Evolutionary conservation across 2,888 invertebrate species (phyloP).

Genomic region (Tenthredo amoena): DNA sequence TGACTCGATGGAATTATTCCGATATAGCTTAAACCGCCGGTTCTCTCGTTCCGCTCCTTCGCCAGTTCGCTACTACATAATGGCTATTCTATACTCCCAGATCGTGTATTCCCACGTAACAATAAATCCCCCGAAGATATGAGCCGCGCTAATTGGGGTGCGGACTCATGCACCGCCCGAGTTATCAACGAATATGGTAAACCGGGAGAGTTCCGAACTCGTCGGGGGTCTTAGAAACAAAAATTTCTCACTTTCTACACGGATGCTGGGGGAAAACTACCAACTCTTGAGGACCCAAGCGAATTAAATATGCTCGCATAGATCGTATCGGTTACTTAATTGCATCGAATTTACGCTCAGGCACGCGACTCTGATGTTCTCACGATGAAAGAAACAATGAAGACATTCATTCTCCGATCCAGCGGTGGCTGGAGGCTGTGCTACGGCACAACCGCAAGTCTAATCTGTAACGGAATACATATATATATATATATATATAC

Average conservation of each 20-base stretch:
- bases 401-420: slow-evolving; percentile 71
- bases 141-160: slow-evolving; percentile 8
- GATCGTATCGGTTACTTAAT: slow-evolving; percentile 65
- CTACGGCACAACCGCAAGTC: background rate
- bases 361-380: slow-evolving; percentile 71
- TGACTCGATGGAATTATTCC: slow-evolving; percentile 74
- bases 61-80: background rate
- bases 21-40: slow-evolving; percentile 59
- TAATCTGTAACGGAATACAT: slow-evolving; percentile 19
- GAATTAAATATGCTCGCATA: background rate
- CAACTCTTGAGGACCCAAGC: too few relatives aligned
- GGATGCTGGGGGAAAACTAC: too few relatives aligned
- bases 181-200: background rate
- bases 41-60: background rate
- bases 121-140: slow-evolving; percentile 17
- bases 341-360: slow-evolving; percentile 69
- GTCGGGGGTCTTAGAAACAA: too few relatives aligned
- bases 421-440: background rate
- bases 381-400: slow-evolving; percentile 73
- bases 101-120: slow-evolving; percentile 16
- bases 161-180: background rate
- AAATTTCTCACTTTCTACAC: too few relatives aligned
- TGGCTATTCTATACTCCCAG: background rate
- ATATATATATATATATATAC: background rate
- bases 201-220: too few relatives aligned